Percentiles rank a stretch among this genome's conserved stretches.
These are phyloP conservation scores for Chloroclysta siterata DNA, from an alignment of 2,888 invertebrate genomes.

Conservation along the genomic window DNA sequence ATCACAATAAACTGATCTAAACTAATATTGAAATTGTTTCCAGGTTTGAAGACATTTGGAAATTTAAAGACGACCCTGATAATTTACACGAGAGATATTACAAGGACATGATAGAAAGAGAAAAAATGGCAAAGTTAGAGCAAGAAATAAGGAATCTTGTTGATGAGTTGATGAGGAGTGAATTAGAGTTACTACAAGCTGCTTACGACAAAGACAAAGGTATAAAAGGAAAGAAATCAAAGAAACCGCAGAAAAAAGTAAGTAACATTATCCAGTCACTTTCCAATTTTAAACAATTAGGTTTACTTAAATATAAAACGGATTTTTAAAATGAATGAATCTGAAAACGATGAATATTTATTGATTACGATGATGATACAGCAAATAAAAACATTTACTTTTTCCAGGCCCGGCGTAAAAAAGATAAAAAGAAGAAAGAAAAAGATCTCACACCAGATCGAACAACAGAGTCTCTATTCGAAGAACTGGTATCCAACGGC, in stretches of 20 bases:
- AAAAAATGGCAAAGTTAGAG: conserved; percentile 93
- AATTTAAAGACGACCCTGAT: conserved; percentile 89
- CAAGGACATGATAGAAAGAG: conserved; percentile 92
- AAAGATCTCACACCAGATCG: conserved; percentile 97
- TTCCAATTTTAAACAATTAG: no score
- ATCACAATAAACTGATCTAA: not conserved
- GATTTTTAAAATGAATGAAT: not conserved
- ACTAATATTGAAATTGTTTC: not conserved
- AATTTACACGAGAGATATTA: conserved; percentile 92
- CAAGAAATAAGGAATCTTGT: conserved; percentile 92
- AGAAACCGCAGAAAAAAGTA: conserved; percentile 90
- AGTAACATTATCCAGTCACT: not conserved
- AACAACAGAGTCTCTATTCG: conserved; percentile 95
- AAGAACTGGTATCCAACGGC: conserved; percentile 95
- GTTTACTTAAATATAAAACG: no score
- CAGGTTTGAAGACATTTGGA: conserved; percentile 93
- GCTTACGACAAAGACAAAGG: conserved; percentile 90
- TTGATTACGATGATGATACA: not conserved
- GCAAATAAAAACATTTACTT: not conserved
- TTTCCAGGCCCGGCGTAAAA: conserved; percentile 89
- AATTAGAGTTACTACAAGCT: conserved; percentile 88
- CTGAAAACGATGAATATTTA: not conserved
- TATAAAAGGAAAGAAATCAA: conserved; percentile 90
- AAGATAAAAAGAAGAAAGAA: conserved; percentile 96
- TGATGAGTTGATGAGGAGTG: conserved; percentile 90